phyloP scores from a whole-genome alignment of 2,113 vertebrate species.

The Bubalus kerabau region DNA sequence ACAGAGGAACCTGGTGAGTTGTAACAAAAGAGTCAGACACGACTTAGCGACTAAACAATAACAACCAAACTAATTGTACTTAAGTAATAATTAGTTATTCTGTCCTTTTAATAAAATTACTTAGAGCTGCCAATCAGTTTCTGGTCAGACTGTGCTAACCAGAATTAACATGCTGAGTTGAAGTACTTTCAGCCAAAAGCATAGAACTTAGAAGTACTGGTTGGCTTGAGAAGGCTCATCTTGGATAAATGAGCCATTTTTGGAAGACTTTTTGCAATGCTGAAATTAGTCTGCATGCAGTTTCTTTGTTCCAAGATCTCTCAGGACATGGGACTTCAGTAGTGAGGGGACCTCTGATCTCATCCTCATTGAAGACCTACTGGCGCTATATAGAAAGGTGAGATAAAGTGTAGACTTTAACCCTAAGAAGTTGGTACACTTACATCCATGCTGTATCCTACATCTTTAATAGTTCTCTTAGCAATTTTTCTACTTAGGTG shows the following conservation, averaged over 20 bases:
- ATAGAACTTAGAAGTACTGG: neutral
- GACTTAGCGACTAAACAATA: neutral
- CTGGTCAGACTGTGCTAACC: slow-evolving; percentile 9
- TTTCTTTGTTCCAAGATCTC: neutral
- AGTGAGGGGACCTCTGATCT: neutral
- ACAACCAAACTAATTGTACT: neutral
- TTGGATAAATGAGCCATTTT: neutral
- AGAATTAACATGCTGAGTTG: neutral
- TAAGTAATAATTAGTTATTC: slow-evolving; percentile 2
- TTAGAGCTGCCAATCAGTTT: slow-evolving; percentile 3
- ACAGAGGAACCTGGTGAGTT: neutral
- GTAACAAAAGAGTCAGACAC: neutral
- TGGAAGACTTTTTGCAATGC: neutral
- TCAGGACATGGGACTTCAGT: neutral
- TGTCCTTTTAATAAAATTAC: neutral
- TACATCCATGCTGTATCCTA: neutral
- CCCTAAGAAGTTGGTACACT: neutral
- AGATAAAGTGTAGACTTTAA: neutral
- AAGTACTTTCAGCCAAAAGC: neutral
- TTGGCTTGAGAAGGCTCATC: neutral
- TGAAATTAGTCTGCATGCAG: neutral
- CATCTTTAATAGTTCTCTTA: neutral
- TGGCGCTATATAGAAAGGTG: neutral
- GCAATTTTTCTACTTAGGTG: neutral
- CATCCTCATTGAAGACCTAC: neutral